A percentile compares a stretch with the other conserved stretches of the same genome.
Evolutionary conservation across 2,797 vertebrate species (phyloP).

Genomic region (Tadarida brasiliensis): DNA sequence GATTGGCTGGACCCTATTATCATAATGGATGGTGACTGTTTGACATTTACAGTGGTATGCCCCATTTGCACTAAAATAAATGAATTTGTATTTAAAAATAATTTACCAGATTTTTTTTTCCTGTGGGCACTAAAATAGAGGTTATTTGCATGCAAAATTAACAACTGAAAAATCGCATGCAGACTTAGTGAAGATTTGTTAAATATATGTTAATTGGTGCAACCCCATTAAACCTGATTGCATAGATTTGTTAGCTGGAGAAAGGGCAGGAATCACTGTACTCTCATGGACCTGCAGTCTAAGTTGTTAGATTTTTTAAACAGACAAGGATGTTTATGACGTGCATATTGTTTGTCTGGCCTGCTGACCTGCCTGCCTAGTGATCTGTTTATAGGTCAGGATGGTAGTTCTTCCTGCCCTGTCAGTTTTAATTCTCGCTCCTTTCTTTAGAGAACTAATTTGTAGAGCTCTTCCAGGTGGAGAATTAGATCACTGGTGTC

Average conservation of each 20-base stretch:
- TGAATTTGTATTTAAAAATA: slow-evolving; percentile 76
- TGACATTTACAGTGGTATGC: slow-evolving; percentile 73
- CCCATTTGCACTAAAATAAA: slow-evolving; percentile 74
- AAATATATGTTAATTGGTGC: background rate
- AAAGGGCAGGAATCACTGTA: background rate
- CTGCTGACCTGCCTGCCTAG: background rate
- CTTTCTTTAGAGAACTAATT: slow-evolving; percentile 65
- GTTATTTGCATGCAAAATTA: slow-evolving; percentile 57
- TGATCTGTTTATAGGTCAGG: background rate
- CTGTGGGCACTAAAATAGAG: slow-evolving; percentile 37
- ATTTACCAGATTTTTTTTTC: background rate
- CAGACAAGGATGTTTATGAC: background rate
- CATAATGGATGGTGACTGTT: slow-evolving; percentile 66
- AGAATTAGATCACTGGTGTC: slow-evolving; percentile 79
- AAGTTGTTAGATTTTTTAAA: background rate
- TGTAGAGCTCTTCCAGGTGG: slow-evolving; percentile 67
- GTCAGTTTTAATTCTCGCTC: background rate
- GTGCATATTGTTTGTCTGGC: background rate
- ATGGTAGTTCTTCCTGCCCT: background rate
- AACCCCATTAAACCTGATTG: background rate
- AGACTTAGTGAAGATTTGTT: slow-evolving; percentile 22
- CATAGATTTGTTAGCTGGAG: background rate
- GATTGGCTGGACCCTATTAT: slow-evolving; percentile 63
- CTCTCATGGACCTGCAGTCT: background rate
- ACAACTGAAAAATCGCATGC: slow-evolving; percentile 43